Evolutionary conservation across 2,888 invertebrate species (phyloP).

Genomic region (Idaea straminata): DNA sequence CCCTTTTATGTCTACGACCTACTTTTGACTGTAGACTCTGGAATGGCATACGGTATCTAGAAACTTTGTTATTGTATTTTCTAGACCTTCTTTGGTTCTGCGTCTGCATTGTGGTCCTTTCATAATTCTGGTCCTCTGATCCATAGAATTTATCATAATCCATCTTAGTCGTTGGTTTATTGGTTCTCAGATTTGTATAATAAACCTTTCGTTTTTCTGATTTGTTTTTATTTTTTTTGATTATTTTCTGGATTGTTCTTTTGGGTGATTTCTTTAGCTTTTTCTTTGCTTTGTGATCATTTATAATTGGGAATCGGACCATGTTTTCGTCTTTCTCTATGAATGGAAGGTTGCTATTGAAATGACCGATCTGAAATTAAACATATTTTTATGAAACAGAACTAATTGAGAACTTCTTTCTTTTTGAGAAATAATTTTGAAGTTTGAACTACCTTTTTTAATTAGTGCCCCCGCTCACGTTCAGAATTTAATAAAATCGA

Average conservation of each 20-base stretch:
- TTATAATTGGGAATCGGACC: slow-evolving; percentile 49
- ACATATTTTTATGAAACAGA: background rate
- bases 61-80: slow-evolving; percentile 42
- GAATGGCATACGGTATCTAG: slow-evolving; percentile 58
- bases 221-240: slow-evolving; percentile 55
- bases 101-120: slow-evolving; percentile 38
- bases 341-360: slow-evolving; percentile 49
- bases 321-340: slow-evolving; percentile 60
- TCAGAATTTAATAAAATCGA: background rate
- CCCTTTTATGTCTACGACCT: slow-evolving; percentile 43
- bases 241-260: slow-evolving; percentile 68
- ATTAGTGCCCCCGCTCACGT: background rate
- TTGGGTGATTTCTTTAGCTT: slow-evolving; percentile 54
- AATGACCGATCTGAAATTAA: slow-evolving; percentile 24
- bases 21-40: slow-evolving; percentile 48
- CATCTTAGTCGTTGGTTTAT: slow-evolving; percentile 37
- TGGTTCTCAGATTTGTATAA: slow-evolving; percentile 28
- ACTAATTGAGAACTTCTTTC: slow-evolving; percentile 2
- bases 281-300: slow-evolving; percentile 40
- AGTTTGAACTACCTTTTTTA: background rate
- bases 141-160: slow-evolving; percentile 33
- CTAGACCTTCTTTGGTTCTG: slow-evolving; percentile 42
- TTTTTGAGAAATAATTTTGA: background rate
- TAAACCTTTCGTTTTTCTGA: slow-evolving; percentile 43
- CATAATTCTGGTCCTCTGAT: slow-evolving; percentile 38